Evolutionary conservation across 2,113 vertebrate genomes (phyloP), one percentile per base, ranked within the genome.

Genomic region (Salvelinus fontinalis): DNA sequence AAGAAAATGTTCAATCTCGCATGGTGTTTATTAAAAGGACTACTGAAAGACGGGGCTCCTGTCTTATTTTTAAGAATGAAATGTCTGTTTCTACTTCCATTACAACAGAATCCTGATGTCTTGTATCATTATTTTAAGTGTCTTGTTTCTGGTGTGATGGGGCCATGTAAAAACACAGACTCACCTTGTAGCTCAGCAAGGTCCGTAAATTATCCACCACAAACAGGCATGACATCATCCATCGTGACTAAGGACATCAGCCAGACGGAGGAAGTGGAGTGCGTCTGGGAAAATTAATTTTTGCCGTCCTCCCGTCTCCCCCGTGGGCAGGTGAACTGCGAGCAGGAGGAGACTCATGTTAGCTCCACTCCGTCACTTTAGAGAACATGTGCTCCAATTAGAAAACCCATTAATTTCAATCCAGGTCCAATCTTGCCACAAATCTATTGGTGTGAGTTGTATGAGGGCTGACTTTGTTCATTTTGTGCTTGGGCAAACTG

Each of bases 381-480:
- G 87, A 78, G 77, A 87, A 88, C 89, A 89, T 82, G 86, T 83
- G 84, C 70, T 85, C 84, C 85, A 86, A 90, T 90, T 88, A 90
- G 88, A 85, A 82, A 88, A 86, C 74, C 68, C 81, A 88, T 90
- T 89, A 78, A 87, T 89, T 89, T 88, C 75, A 86, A 86, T 86
- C 79, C 54, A 18, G 73, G 80, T 8, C 75, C 70, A n/a, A 84
- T 82, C 74, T 77, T 3, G 57, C 68, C 69, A 74, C 78, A 60
- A 70, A 71, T 77, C 87, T 82, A 44, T 44, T 44, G 22, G 70
- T 85, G 65, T 22, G 12, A 14, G 48, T 22, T 22, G 68, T 70
- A 66, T 18, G 16, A 74, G n/a, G 60, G 75, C 81, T 81, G 87
- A 83, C 83, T 85, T 49, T 79, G 83, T 88, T 89, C 86, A 89